Evolutionary conservation across 1,140 invertebrate genomes (phyloP), one percentile per base, ranked within the genome.

Genomic region (Camponotus floridanus): DNA sequence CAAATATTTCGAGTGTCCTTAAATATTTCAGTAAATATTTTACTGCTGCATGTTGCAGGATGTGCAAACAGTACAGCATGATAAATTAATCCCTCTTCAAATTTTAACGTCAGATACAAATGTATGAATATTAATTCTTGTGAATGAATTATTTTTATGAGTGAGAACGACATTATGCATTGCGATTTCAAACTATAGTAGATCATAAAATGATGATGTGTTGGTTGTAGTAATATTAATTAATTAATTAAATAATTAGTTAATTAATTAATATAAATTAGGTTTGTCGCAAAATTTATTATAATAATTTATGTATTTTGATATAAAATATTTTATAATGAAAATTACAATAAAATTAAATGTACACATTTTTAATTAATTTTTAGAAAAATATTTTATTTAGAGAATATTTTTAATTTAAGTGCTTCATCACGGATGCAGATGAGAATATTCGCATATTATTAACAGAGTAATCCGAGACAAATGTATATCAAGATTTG

Each of bases 1-100:
- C 55, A 31, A 59, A 59, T 36, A 76, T 39, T 59, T 74, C 13
- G 36, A 61, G 21, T 31, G 33, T 61, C 39, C 36, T 55, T 39
- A 76, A 61, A 61, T 76, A 76, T 76, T 61, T 61, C 73, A 21
- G 36, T 42, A 76, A 59, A 61, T 36, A 61, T 61, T 61, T 74
- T 74, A 26, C 36, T 74, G 51, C 13, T 33, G 21, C 3, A 8
- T 3, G 55, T 61, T 76, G 36, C 26, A 39, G 59, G 55, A n/a
- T 59, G 15, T 15, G n/a, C 11, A 18, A 61, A 15, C 55, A 39
- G 18, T 61, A 11, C n/a, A 59, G 36, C 11, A 33, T 39, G 33
- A 57, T 18, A 59, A 42, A 61, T 74, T 42, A 74, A 74, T 74
- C 55, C 18, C 55, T 33, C 33, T 74, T 74, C 31, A 6, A 74